Percentiles rank a stretch among this genome's conserved stretches.
phyloP scores from a whole-genome alignment of 2,888 invertebrate genomes.

The Limnephilus rhombicus region DNA sequence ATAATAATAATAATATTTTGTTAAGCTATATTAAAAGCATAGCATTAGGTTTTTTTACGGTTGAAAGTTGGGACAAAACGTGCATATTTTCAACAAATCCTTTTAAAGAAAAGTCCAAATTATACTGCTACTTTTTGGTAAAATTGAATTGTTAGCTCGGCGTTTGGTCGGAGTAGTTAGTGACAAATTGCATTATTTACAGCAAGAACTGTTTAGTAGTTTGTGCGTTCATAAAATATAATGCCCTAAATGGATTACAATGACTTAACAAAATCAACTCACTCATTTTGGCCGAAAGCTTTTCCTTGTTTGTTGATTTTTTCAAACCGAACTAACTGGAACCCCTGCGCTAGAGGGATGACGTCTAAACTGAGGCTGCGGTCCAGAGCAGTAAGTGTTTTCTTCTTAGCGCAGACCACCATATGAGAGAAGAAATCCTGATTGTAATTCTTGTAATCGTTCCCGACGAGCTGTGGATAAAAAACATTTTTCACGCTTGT shows the following conservation, averaged over 20 bases:
- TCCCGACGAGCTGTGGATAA: constrained; percentile 68
- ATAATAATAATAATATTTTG: too few species aligned
- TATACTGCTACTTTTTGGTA: too few species aligned
- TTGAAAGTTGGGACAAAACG: too few species aligned
- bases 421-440: constrained; percentile 75
- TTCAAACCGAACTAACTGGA: constrained; percentile 80
- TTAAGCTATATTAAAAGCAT: too few species aligned
- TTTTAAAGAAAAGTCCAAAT: too few species aligned
- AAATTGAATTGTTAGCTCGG: too few species aligned
- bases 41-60: too few species aligned
- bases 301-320: constrained; percentile 74
- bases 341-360: constrained; percentile 81
- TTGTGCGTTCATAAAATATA: too few species aligned
- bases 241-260: too few species aligned
- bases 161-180: too few species aligned
- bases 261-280: not conserved
- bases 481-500: constrained; percentile 66
- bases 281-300: constrained; percentile 45
- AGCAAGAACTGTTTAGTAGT: not conserved
- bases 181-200: not conserved
- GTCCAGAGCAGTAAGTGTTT: constrained; percentile 79
- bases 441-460: constrained; percentile 67
- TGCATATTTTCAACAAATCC: too few species aligned
- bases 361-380: constrained; percentile 79
- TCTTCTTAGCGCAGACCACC: constrained; percentile 76